Conservation (phyloP, 2,888 invertebrate species). For the Parnassius glacialis region DNA sequence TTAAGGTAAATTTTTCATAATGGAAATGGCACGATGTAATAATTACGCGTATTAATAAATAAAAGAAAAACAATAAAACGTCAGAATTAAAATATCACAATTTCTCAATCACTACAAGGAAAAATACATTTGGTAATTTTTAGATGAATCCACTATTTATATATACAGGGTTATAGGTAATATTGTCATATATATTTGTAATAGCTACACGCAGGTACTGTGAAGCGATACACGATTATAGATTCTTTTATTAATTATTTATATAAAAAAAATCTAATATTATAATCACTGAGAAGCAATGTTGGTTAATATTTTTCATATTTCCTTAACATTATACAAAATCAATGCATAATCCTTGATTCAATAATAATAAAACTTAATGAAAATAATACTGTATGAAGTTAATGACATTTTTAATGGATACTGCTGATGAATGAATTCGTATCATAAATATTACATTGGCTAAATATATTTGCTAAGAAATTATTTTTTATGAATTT, state of each 20-base stretch:
- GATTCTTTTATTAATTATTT: slow-evolving; percentile 1
- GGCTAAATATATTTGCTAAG: neutral
- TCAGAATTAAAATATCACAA: slow-evolving; percentile 22
- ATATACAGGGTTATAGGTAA: slow-evolving; percentile 36
- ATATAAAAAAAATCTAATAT: neutral
- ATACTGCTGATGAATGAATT: neutral
- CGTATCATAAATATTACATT: slow-evolving; percentile 18
- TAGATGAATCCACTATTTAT: slow-evolving; percentile 11
- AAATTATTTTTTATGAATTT: neutral
- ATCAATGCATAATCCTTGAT: neutral
- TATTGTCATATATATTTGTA: slow-evolving; percentile 57
- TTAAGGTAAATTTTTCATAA: slow-evolving; percentile 6
- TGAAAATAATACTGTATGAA: slow-evolving; percentile 14
- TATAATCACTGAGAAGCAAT: neutral
- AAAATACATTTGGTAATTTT: slow-evolving; percentile 12
- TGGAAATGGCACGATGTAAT: slow-evolving; percentile 18
- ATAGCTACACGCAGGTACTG: slow-evolving; percentile 69
- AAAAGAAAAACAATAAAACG: slow-evolving; percentile 25
- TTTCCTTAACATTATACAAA: neutral
- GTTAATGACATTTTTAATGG: slow-evolving; percentile 3
- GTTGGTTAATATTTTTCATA: neutral
- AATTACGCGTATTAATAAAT: slow-evolving; percentile 5
- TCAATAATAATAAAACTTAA: slow-evolving; percentile 4
- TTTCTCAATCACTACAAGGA: slow-evolving; percentile 5
- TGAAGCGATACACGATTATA: slow-evolving; percentile 47